Base-by-base conservation (phyloP, 2,888 invertebrate species). In the Leuctra nigra region DNA sequence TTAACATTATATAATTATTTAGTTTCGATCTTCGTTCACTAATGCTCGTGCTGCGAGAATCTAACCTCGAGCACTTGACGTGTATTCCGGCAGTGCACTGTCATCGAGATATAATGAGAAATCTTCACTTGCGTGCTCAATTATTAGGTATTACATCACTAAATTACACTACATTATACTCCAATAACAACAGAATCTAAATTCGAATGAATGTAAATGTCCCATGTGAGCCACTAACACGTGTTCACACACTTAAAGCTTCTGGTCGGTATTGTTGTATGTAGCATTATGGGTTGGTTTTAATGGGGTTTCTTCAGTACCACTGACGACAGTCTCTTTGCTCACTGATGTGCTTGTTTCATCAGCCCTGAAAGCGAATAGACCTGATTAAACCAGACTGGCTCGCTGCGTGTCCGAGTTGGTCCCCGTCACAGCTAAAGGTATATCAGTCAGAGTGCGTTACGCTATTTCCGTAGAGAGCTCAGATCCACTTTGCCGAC, bases 311-410 rank as follows among this genome's bases (percentile, higher is more conserved):
- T 61, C 63, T 56, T 59, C 62, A 33, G 53, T 57, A 47, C 59
- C 61, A 52, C 59, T 62, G 55, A 61, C 53, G 44, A 55, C 54
- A 44, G 59, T 63, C 54, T 61, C 60, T 62, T 60, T 61, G 59
- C 61, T 62, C 53, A 56, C 61, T 24, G 59, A 29, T 14, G 50
- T 56, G 22, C 54, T 57, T 39, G 53, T 58, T 47, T 58, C 61
- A 53, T 58, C 55, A 50, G 52, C 55, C 61, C 63, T 63, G 63
- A 58, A 63, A 63, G 33, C 57, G 61, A 62, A 62, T 47, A 44
- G 22, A 44, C 22, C 9, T 41, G 44, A 59, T 61, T 61, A 61
- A 56, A 57, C 55, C 54, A 33, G 29, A 38, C 33, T 36, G 48
- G 23, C 52, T 54, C 44, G 48, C 48, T 25, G 24, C 24, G 13